Evolutionary conservation across 2,888 invertebrate genomes (phyloP).

Genomic region (Ichneumon xanthorius): DNA sequence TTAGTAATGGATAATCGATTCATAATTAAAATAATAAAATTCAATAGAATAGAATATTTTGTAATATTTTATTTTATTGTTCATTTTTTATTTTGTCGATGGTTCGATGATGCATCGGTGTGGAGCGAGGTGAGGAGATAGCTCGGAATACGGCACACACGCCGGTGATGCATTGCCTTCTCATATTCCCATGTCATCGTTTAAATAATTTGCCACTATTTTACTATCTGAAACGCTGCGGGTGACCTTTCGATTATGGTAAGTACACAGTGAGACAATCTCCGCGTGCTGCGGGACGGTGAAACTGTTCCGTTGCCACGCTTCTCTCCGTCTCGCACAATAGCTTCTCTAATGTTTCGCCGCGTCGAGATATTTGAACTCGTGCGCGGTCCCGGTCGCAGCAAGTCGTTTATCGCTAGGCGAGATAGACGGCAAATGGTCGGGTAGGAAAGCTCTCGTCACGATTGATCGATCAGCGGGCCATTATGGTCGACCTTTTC

Average conservation of each 20-base stretch:
- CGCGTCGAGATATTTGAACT: conserved; percentile 28
- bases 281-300: conserved; percentile 22
- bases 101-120: neutral
- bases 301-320: conserved; percentile 48
- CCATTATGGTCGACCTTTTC: conserved; percentile 64
- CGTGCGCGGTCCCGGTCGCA: conserved; percentile 16
- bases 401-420: conserved; percentile 21
- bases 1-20: neutral
- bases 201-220: conserved; percentile 69
- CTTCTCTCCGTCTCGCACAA: conserved; percentile 41
- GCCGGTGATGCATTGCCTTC: conserved; percentile 31
- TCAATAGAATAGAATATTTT: neutral
- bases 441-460: conserved; percentile 54
- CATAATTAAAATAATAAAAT: neutral
- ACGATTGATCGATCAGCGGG: conserved; percentile 65
- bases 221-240: conserved; percentile 37
- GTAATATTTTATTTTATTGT: neutral
- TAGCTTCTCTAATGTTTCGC: conserved; percentile 46
- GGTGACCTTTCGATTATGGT: conserved; percentile 66
- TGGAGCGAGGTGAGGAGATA: neutral
- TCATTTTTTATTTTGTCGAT: neutral
- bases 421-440: conserved; percentile 14
- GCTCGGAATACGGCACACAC: neutral
- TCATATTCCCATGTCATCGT: conserved; percentile 65
- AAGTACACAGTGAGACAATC: conserved; percentile 50